phyloP scores from a whole-genome alignment of 2,888 invertebrate genomes.

The Nowickia ferox region DNA sequence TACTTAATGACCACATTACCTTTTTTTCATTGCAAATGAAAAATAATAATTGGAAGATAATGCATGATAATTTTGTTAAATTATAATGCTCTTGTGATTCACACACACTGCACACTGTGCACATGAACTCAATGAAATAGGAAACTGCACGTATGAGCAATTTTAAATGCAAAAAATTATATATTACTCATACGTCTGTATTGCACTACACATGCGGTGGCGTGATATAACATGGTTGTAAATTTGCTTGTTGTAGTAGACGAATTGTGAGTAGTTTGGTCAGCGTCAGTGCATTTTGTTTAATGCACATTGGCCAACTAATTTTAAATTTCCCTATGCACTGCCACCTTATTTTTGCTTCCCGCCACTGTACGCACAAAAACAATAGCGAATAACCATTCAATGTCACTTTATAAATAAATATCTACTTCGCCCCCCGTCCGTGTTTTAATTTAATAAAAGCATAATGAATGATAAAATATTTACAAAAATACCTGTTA shows the following conservation, averaged over 20 bases:
- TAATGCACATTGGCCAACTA: too few relatives aligned
- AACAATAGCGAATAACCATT: neutral
- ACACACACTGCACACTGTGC: neutral
- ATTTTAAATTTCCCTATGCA: too few relatives aligned
- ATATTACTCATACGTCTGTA: constrained; percentile 21
- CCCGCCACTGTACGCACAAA: neutral
- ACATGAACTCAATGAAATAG: constrained; percentile 3
- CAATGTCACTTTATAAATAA: neutral
- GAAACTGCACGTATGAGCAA: constrained; percentile 36
- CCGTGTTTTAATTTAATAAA: constrained; percentile 15
- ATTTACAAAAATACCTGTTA: constrained; percentile 22
- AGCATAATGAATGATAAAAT: neutral
- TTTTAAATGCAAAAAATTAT: neutral
- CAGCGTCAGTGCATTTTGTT: too few relatives aligned
- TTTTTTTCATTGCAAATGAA: too few relatives aligned
- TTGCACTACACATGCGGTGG: neutral
- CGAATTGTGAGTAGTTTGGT: too few relatives aligned
- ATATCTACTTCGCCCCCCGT: neutral
- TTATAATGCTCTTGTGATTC: neutral
- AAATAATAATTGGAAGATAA: too few relatives aligned
- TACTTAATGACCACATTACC: too few relatives aligned
- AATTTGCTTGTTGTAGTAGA: neutral
- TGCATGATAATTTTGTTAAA: neutral
- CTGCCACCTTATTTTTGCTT: neutral
- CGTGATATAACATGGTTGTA: neutral